Conservation (phyloP, 1,140 invertebrate genomes). For the Drosophila kanapiae region DNA sequence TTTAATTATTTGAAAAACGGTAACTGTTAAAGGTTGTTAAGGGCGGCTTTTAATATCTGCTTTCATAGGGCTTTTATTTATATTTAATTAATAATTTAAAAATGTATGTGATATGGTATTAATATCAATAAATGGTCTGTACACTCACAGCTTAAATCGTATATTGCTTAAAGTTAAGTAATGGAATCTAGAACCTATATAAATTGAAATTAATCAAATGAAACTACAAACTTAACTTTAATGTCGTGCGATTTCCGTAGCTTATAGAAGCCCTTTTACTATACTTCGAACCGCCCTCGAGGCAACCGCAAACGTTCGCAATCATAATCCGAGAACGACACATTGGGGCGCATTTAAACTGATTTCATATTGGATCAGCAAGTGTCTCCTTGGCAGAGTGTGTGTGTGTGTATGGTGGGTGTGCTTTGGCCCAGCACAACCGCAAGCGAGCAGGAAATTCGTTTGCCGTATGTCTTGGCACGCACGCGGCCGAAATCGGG, state of each 20-base stretch:
- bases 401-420: slow-evolving; percentile 1
- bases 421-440: slow-evolving; percentile 23
- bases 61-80: too few relatives aligned
- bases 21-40: too few relatives aligned
- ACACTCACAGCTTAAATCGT: too few relatives aligned
- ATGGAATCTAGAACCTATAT: neutral
- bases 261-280: slow-evolving; percentile 14
- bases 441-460: slow-evolving; percentile 51
- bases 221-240: neutral
- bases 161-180: too few relatives aligned
- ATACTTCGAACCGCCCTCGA: slow-evolving; percentile 36
- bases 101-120: too few relatives aligned
- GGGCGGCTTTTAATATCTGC: too few relatives aligned
- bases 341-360: slow-evolving; percentile 81
- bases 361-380: slow-evolving; percentile 73
- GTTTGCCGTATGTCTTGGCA: slow-evolving; percentile 68
- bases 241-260: neutral
- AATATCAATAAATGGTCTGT: too few relatives aligned
- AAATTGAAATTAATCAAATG: neutral
- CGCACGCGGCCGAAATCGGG: slow-evolving; percentile 63
- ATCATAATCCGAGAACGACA: slow-evolving; percentile 78
- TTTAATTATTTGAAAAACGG: neutral
- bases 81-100: too few relatives aligned
- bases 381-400: slow-evolving; percentile 3
- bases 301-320: slow-evolving; percentile 42